These are phyloP conservation scores for Lucinisca nassula DNA, from an alignment of 2,888 invertebrate genomes.

Conservation along the genomic window DNA sequence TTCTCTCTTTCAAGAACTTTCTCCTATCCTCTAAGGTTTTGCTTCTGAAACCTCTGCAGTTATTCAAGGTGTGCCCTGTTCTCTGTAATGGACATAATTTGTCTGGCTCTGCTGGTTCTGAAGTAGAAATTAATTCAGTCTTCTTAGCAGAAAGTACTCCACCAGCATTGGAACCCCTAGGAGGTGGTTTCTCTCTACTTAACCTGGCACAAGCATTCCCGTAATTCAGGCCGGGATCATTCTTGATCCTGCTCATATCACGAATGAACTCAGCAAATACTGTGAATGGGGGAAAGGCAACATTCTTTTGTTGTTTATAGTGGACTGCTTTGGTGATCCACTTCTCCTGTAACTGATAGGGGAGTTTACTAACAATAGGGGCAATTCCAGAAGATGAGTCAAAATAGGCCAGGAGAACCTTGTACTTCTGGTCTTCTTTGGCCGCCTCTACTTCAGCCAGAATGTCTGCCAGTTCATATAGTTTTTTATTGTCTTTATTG, in stretches of 20 bases:
- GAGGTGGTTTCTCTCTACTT: not conserved
- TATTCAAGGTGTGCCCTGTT: slow-evolving; percentile 24
- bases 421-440: not conserved
- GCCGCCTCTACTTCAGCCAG: slow-evolving; percentile 4
- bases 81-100: slow-evolving; percentile 5
- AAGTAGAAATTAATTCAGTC: not conserved
- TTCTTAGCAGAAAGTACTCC: not conserved
- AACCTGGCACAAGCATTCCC: not conserved
- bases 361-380: slow-evolving; percentile 41
- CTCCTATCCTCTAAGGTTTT: slow-evolving; percentile 29
- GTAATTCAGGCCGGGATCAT: slow-evolving; percentile 48
- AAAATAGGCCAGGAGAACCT: slow-evolving; percentile 10
- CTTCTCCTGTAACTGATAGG: slow-evolving; percentile 52
- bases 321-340: slow-evolving; percentile 50
- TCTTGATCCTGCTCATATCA: slow-evolving; percentile 43
- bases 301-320: slow-evolving; percentile 35
- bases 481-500: slow-evolving; percentile 9
- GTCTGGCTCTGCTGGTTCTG: not conserved
- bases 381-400: slow-evolving; percentile 11
- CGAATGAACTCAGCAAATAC: slow-evolving; percentile 45
- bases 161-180: not conserved
- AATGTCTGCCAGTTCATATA: slow-evolving; percentile 19
- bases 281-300: slow-evolving; percentile 43
- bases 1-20: not conserved
- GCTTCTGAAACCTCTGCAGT: slow-evolving; percentile 25